Evolutionary conservation across 2,888 invertebrate genomes (phyloP), one percentile per base, ranked within the genome.

Genomic region (Gari tellinella): DNA sequence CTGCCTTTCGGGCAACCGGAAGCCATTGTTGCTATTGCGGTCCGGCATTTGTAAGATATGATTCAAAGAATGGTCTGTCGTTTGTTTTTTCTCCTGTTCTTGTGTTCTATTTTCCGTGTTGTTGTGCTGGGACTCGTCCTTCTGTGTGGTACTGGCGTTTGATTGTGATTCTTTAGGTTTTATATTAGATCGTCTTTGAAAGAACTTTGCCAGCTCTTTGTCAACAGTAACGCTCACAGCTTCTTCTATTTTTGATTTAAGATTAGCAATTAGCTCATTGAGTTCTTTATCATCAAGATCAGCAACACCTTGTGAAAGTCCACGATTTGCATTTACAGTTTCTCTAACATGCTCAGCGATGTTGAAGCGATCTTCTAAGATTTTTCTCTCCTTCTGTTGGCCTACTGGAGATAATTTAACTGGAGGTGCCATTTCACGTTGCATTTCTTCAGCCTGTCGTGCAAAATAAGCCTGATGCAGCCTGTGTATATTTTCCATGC

Each of bases 231-330:
- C 75, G 68, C 80, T 82, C 19, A 88, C 81, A n/a, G 84, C 84
- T 56, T 85, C 84, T 49, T 82, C 77, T 49, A 98, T 96, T 93
- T 98, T 98, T 58, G 95, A 95, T 93, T 98, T 98, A 5, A 99
- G 94, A 63, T 96, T 95, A 89, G 97, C 97, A n/a, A 97, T 97
- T 57, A 99, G 93, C 61, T 96, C 96, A 90, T 97, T 96, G 8
- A 97, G 93, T 89, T 97, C 97, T 60, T 66, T 69, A 82, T 64
- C 75, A 66, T 67, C 64, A 31, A 63, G 74, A 74, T 76, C 73
- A 53, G 70, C 60, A 56, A 70, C 62, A 45, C 62, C 48, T 56
- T 77, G 43, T 55, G 49, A 60, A 49, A 56, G 60, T 26, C 57
- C 60, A 65, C 72, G 63, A 46, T 78, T 78, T 17, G 69, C 66